phyloP scores from a whole-genome alignment of 1,140 invertebrate genomes.

The Drosophila triauraria region DNA sequence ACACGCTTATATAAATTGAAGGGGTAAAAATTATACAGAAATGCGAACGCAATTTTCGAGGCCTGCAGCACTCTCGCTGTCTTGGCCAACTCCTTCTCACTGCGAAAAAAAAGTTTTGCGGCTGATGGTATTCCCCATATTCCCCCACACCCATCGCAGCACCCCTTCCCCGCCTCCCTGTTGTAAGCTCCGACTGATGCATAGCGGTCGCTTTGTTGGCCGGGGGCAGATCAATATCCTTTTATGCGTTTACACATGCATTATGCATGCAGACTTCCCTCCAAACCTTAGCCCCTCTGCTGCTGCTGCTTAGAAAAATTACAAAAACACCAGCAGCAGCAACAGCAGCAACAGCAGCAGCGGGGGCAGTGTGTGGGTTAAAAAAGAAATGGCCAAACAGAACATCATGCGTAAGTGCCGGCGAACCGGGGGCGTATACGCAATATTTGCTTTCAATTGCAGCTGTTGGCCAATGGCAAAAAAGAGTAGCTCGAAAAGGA shows the following conservation, averaged over 20 bases:
- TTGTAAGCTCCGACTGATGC: conserved; percentile 45
- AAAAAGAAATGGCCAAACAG: conserved; percentile 60
- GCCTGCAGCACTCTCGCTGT: conserved; percentile 55
- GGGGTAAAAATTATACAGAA: conserved; percentile 60
- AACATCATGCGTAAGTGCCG: conserved; percentile 69
- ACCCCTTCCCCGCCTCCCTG: conserved; percentile 2
- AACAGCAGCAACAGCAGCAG: neutral
- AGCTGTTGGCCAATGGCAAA: conserved; percentile 65
- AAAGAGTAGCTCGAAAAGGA: conserved; percentile 29
- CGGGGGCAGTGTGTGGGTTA: conserved; percentile 2
- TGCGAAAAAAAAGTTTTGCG: conserved; percentile 65
- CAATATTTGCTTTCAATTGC: conserved; percentile 82
- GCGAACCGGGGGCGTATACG: conserved; percentile 65
- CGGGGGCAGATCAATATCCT: conserved; percentile 81
- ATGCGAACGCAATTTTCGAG: conserved; percentile 71
- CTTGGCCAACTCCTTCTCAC: conserved; percentile 58
- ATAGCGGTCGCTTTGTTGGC: conserved; percentile 69
- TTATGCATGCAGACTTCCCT: conserved; percentile 53
- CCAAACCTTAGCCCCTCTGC: neutral
- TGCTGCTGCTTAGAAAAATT: conserved; percentile 75
- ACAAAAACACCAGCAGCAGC: conserved; percentile 40
- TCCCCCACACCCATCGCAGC: neutral
- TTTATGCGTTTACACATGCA: conserved; percentile 74
- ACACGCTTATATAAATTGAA: conserved; percentile 19
- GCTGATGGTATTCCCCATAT: conserved; percentile 37